Conservation (phyloP, 92 coral and sea anemone genomes). For the Scolanthus callimorphus region DNA sequence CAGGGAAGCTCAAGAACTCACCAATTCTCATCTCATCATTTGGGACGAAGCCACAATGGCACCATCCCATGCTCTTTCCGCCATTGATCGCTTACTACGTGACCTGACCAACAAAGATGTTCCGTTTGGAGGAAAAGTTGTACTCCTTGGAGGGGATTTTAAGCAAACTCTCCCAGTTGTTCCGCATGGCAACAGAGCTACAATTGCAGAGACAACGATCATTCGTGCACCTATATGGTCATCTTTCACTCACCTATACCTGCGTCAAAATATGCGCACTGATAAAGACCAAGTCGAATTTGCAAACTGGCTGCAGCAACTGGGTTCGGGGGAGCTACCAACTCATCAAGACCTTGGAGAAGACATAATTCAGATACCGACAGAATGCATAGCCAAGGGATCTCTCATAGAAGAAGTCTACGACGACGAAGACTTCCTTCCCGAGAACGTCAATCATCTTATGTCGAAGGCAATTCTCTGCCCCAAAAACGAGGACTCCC, state of each 20-base stretch:
- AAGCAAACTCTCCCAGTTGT: neutral
- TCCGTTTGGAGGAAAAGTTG: constrained; percentile 4
- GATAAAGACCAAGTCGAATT: neutral
- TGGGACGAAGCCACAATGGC: neutral
- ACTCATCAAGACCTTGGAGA: too few species aligned
- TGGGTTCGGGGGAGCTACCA: neutral
- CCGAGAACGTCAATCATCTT: neutral
- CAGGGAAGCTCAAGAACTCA: neutral
- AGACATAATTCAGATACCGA: neutral
- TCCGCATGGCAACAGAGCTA: neutral
- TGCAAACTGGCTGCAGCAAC: neutral
- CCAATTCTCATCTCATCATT: neutral
- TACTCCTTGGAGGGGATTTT: constrained; percentile 4
- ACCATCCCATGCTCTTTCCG: neutral
- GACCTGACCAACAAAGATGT: neutral
- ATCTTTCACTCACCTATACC: neutral
- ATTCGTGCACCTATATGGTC: neutral
- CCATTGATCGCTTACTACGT: neutral
- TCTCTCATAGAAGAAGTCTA: neutral
- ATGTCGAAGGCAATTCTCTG: neutral
- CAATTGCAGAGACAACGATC: neutral
- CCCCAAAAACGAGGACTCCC: constrained; percentile 1
- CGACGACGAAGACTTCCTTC: too few species aligned
- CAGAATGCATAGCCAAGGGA: neutral
- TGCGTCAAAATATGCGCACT: constrained; percentile 2